Percentiles rank a stretch among this genome's conserved stretches.
Evolutionary conservation across 2,888 invertebrate species (phyloP).

Genomic region (Ichneumon xanthorius): DNA sequence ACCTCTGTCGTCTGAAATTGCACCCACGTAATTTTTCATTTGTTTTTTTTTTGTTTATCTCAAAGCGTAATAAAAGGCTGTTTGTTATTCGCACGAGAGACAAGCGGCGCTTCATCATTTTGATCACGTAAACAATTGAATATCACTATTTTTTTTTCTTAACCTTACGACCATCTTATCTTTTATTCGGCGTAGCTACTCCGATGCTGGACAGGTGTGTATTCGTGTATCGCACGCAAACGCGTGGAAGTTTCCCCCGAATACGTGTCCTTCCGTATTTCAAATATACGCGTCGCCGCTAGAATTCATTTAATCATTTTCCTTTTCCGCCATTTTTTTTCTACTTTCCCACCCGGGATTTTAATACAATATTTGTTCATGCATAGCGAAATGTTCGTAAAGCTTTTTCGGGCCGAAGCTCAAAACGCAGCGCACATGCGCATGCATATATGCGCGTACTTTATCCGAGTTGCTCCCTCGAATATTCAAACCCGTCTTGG

Average conservation of each 20-base stretch:
- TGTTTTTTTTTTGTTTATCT: constrained; percentile 4
- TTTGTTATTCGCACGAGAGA: constrained; percentile 1
- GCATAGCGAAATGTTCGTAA: constrained; percentile 31
- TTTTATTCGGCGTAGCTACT: constrained; percentile 21
- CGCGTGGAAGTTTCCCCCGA: not conserved
- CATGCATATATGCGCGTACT: constrained; percentile 53
- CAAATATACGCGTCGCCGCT: not conserved
- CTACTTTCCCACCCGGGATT: constrained; percentile 1
- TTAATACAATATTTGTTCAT: constrained; percentile 56
- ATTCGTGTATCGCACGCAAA: constrained; percentile 4
- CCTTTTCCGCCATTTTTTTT: not conserved
- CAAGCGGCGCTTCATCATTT: constrained; percentile 19
- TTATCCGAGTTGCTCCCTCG: constrained; percentile 43
- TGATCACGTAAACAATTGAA: constrained; percentile 56
- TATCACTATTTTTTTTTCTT: constrained; percentile 33
- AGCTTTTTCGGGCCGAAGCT: constrained; percentile 35
- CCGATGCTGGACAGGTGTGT: not conserved
- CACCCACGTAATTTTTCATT: constrained; percentile 30
- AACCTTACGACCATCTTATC: constrained; percentile 18
- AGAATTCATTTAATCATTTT: not conserved
- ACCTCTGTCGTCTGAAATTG: constrained; percentile 34
- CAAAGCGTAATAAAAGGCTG: not conserved
- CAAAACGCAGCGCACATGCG: constrained; percentile 25
- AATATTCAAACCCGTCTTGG: constrained; percentile 49
- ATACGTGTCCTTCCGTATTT: not conserved